These are phyloP conservation scores for Cantharis rufa DNA, from an alignment of 2,888 invertebrate species.

Conservation along the genomic window DNA sequence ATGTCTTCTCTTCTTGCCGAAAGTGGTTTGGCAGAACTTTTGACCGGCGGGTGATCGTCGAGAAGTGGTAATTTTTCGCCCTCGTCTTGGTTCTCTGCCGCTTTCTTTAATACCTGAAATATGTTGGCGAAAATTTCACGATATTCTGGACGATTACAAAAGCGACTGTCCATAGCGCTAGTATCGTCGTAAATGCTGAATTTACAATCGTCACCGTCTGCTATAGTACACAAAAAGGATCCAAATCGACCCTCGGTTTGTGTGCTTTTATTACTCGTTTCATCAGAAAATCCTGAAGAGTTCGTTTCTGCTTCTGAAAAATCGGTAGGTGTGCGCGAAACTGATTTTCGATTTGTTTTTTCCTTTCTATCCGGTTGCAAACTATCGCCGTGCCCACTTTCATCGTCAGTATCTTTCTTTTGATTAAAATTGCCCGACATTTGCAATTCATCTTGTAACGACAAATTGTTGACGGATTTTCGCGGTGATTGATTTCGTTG, in stretches of 20 bases:
- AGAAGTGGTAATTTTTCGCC: conserved; percentile 74
- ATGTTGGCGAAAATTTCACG: conserved; percentile 82
- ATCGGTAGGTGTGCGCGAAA: conserved; percentile 77
- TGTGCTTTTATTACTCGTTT: conserved; percentile 80
- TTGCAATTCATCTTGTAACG: conserved; percentile 75
- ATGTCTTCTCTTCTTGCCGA: conserved; percentile 68
- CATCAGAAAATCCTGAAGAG: conserved; percentile 78
- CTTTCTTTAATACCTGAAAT: conserved; percentile 80
- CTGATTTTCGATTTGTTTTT: conserved; percentile 55
- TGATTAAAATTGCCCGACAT: conserved; percentile 74
- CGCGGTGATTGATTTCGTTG: conserved; percentile 60
- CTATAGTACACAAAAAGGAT: conserved; percentile 83
- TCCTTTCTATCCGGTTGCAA: conserved; percentile 51
- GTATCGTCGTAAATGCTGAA: conserved; percentile 82
- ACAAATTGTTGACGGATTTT: conserved; percentile 52
- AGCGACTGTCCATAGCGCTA: conserved; percentile 78
- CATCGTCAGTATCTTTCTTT: conserved; percentile 68
- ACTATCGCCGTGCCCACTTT: conserved; percentile 65
- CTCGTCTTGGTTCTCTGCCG: conserved; percentile 81
- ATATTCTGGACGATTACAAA: conserved; percentile 82
- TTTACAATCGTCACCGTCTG: conserved; percentile 83
- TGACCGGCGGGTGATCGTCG: conserved; percentile 63
- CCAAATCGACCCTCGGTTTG: conserved; percentile 81
- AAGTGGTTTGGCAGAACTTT: conserved; percentile 61
- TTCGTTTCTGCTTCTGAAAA: conserved; percentile 86